phyloP scores from a whole-genome alignment of 2,113 vertebrate species.

The Corynorhinus townsendii region DNA sequence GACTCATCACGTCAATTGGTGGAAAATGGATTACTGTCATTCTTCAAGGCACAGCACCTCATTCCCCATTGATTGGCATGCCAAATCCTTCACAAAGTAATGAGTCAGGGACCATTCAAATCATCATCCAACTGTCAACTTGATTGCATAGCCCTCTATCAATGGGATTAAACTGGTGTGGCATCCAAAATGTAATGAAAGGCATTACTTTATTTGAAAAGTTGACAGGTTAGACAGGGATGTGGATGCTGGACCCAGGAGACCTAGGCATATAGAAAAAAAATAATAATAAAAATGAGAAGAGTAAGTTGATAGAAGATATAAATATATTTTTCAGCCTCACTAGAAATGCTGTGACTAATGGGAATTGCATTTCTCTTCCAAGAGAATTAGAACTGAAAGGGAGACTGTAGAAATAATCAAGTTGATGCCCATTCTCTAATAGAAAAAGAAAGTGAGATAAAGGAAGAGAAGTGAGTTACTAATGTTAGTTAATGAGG shows the following conservation, averaged over 20 bases:
- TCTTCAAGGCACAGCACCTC: slow-evolving; percentile 79
- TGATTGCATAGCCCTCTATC: slow-evolving; percentile 86
- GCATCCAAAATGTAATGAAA: slow-evolving; percentile 79
- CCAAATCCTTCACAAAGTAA: slow-evolving; percentile 85
- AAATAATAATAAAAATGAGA: slow-evolving; percentile 40
- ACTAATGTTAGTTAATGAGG: neutral
- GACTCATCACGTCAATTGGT: slow-evolving; percentile 81
- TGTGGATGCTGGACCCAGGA: slow-evolving; percentile 54
- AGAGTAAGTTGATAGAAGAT: slow-evolving; percentile 55
- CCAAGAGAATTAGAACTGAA: slow-evolving; percentile 50
- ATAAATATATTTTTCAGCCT: slow-evolving; percentile 45
- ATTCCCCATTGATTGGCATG: slow-evolving; percentile 86
- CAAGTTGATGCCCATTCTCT: neutral
- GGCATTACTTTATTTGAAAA: slow-evolving; percentile 73
- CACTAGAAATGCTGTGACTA: slow-evolving; percentile 41
- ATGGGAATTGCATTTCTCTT: slow-evolving; percentile 46
- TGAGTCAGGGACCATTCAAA: slow-evolving; percentile 84
- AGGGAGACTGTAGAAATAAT: neutral
- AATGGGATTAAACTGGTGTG: slow-evolving; percentile 82
- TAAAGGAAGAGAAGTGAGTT: neutral
- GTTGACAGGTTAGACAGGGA: slow-evolving; percentile 75
- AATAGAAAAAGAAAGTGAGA: slow-evolving; percentile 23
- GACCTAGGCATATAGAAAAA: slow-evolving; percentile 53
- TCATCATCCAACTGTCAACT: slow-evolving; percentile 84
- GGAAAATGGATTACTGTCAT: slow-evolving; percentile 83